Percentiles rank a stretch among this genome's conserved stretches.
Conservation (phyloP, 2,888 invertebrate genomes). For the Frankliniella fusca region DNA sequence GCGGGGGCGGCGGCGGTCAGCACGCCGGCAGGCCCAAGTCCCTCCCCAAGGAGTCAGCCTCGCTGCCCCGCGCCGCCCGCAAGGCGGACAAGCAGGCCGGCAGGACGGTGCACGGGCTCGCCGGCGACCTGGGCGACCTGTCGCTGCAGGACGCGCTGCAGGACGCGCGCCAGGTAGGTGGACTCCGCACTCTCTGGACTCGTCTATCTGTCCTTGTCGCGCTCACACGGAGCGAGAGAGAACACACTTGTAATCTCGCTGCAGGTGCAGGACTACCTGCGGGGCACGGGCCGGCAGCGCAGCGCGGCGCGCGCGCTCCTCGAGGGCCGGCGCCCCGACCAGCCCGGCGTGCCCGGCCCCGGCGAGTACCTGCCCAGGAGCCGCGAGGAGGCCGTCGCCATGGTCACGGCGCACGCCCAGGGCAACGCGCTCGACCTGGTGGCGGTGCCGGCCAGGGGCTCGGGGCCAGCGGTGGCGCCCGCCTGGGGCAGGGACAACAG, state of each 20-base stretch:
- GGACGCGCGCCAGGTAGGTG: slow-evolving; percentile 9
- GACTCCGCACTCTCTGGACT: too few relatives aligned
- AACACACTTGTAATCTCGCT: too few relatives aligned
- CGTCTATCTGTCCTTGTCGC: too few relatives aligned
- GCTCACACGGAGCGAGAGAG: too few relatives aligned
- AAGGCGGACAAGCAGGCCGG: not conserved
- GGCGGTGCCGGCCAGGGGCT: not conserved
- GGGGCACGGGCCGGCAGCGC: not conserved
- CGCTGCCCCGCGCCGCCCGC: not conserved
- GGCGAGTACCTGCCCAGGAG: not conserved
- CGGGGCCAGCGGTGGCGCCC: not conserved
- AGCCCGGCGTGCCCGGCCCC: slow-evolving; percentile 19
- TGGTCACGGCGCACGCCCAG: slow-evolving; percentile 3
- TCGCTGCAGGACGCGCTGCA: slow-evolving; percentile 11
- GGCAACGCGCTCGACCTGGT: slow-evolving; percentile 17
- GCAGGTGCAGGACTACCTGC: slow-evolving; percentile 7
- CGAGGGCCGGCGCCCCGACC: not conserved
- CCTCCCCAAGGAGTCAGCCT: not conserved
- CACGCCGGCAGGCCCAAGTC: not conserved
- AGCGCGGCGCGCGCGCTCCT: slow-evolving; percentile 10
- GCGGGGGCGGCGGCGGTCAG: not conserved
- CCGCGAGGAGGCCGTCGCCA: slow-evolving; percentile 1
- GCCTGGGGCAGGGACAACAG: not conserved
- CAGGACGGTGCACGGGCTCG: not conserved
- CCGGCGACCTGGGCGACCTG: slow-evolving; percentile 3